Percentiles rank a stretch among this genome's conserved stretches.
These are phyloP conservation scores for Pangasius larnaudii DNA, from an alignment of 2,797 vertebrate species.

Conservation along the genomic window DNA sequence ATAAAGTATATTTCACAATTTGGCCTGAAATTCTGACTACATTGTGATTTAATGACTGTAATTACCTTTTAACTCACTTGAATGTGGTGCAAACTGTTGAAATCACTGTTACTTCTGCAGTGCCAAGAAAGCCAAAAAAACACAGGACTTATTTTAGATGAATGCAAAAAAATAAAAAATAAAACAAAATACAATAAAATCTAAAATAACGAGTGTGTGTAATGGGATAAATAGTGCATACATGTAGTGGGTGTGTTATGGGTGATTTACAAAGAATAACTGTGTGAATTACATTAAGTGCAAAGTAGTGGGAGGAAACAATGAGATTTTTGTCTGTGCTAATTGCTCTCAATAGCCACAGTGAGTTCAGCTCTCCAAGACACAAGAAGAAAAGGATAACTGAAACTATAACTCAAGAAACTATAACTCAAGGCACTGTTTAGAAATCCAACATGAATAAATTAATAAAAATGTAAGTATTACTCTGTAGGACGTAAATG, in stretches of 20 bases:
- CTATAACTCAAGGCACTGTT: not conserved
- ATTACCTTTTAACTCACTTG: conserved; percentile 9
- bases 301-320: conserved; percentile 4
- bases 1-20: conserved; percentile 45
- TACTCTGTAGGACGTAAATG: not conserved
- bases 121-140: not conserved
- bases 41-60: conserved; percentile 11
- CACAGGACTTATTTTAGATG: not conserved
- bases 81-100: not conserved
- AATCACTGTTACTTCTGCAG: not conserved
- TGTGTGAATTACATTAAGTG: not conserved
- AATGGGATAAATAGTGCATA: not conserved
- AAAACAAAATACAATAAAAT: not conserved
- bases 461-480: not conserved
- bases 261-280: not conserved
- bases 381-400: not conserved
- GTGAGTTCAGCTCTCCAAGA: not conserved
- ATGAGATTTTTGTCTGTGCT: not conserved
- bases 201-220: not conserved
- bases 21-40: not conserved
- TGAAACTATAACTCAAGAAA: not conserved
- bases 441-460: not conserved
- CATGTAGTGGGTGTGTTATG: not conserved
- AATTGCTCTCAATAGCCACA: not conserved
- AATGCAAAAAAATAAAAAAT: not conserved